Evolutionary conservation across 2,797 vertebrate species (phyloP).

Genomic region (Cheirogaleus major): DNA sequence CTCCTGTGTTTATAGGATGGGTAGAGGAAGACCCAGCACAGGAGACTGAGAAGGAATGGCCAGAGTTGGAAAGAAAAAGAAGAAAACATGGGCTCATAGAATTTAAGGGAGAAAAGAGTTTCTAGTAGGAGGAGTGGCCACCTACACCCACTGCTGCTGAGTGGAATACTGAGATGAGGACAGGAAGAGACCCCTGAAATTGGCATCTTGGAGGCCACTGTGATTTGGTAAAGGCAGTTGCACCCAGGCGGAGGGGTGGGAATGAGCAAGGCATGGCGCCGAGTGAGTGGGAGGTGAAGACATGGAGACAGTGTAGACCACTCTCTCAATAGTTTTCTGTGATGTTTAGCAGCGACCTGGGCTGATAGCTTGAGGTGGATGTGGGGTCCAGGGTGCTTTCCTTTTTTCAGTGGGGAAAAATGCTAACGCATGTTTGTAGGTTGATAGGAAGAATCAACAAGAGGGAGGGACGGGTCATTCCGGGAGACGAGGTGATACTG

Average conservation of each 20-base stretch:
- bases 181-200: neutral
- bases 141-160: neutral
- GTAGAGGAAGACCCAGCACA: neutral
- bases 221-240: neutral
- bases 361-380: neutral
- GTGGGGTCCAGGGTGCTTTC: neutral
- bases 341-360: neutral
- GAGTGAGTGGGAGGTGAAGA: neutral
- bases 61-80: neutral
- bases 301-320: fast-evolving
- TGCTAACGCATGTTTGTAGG: neutral
- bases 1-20: neutral
- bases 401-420: neutral
- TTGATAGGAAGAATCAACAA: neutral
- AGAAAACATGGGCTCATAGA: neutral
- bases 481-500: fast-evolving
- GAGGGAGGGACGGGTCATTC: neutral
- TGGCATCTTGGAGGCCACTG: fast-evolving
- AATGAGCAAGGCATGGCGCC: neutral
- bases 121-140: neutral
- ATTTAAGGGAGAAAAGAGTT: neutral
- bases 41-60: neutral
- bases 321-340: neutral
- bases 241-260: fast-evolving
- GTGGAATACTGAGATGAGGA: neutral